Base-by-base conservation (phyloP, 2,113 vertebrate species). In the Onychostruthus taczanowskii region DNA sequence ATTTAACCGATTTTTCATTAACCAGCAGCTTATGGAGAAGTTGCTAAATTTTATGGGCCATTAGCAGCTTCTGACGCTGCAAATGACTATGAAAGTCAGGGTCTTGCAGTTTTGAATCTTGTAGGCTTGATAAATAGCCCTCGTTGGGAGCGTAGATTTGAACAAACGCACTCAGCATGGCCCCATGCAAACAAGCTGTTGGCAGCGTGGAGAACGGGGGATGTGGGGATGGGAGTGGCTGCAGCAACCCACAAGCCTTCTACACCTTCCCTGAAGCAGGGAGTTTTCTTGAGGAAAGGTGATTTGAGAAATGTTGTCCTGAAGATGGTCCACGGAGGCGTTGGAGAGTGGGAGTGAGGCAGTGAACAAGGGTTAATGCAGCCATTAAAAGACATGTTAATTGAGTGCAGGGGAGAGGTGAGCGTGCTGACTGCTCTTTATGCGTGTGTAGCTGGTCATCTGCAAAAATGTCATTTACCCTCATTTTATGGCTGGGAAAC, bases 31-130 rank as follows among this genome's bases (percentile, higher is more conserved):
- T 96, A 97, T 96, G 94, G 97, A 96, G 94, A 97, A 97, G 97
- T 97, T 97, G 96, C 96, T 97, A 97, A 97, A 98, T 97, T 97
- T 98, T 97, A 97, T 96, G 97, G 97, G 67, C 97, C 97, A 97
- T 98, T 98, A 98, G 95, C 95, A 95, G 93, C 84, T 96, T 97
- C 94, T 96, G 96, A 97, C 20, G 61, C 92, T 93, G 93, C 94
- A 97, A 97, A 97, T 94, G 94, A 96, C 92, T 96, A 94, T 96
- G 97, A 95, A 96, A 97, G 95, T 94, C 92, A 94, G 93, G 77
- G 83, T 91, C 92, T 96, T 97, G 96, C 95, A 93, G 87, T 96
- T 96, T 79, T 93, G 88, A 94, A 91, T 95, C 94, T 94, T 93
- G 75, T 90, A 95, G 52, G 72, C 64, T 96, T 98, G 96, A 98